These are phyloP conservation scores for Xestia xanthographa DNA, from an alignment of 2,888 invertebrate species.

Conservation along the genomic window DNA sequence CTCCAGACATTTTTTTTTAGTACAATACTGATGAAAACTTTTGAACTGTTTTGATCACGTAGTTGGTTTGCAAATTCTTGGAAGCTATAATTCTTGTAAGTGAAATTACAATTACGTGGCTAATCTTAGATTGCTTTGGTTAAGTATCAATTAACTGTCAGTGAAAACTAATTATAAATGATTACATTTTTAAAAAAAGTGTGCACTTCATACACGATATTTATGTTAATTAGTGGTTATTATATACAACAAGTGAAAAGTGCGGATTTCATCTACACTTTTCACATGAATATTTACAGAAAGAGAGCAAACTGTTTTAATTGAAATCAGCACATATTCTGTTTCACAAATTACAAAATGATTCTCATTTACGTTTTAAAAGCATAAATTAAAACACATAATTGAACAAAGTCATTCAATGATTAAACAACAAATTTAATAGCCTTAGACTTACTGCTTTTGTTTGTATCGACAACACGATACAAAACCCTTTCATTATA, in stretches of 20 bases:
- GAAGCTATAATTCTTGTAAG: neutral
- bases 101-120: neutral
- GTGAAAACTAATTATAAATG: neutral
- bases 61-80: conserved; percentile 5
- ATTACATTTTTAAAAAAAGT: too few relatives aligned
- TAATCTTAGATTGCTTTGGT: neutral
- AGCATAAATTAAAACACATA: neutral
- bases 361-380: neutral
- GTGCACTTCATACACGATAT: neutral
- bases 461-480: conserved; percentile 1
- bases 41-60: conserved; percentile 22
- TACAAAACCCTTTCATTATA: conserved; percentile 9
- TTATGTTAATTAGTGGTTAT: neutral
- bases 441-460: neutral
- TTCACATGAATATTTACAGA: neutral
- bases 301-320: neutral
- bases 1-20: conserved; percentile 30
- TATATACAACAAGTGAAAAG: neutral
- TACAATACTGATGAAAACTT: conserved; percentile 13
- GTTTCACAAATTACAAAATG: neutral
- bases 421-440: neutral
- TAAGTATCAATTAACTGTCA: neutral
- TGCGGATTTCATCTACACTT: neutral
- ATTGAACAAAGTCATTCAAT: neutral
- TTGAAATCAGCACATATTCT: neutral